Base-by-base conservation (phyloP, 92 coral and sea anemone species). In the Ricordea florida region DNA sequence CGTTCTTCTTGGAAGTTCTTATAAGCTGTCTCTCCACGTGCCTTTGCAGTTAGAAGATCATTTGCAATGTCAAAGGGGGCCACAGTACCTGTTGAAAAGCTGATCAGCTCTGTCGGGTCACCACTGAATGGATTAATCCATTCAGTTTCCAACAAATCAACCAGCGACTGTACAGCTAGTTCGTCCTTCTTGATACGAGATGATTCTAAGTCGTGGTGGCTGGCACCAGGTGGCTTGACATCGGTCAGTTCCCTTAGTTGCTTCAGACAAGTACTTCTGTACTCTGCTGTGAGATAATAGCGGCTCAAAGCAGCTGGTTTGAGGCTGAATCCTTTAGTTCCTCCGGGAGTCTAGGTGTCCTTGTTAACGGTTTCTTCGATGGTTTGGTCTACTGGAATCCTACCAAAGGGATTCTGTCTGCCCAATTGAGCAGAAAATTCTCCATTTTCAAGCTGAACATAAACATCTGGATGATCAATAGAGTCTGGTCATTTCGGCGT, bases 371-470 rank as follows among this genome's bases (percentile, higher is more conserved):
- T 70, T 38, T 55, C 78, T 53, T 70, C 62, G n/a, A n/a, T 69
- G 11, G 77, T 53, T 63, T 69, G 50, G 62, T 69, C 77, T n/a
- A 69, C 61, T 28, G 77, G 77, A 5, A 69, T 69, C 53, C 65
- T 51, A 33, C 61, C 37, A 33, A 69, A 69, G 61, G 77, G 77
- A 53, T 69, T 69, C 21, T 38, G 61, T 25, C 57, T 34, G 5
- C 64, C 62, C 27, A 52, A 8, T 50, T 69, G 76, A 44, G 36
- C 64, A 69, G 76, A 69, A 43, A 66, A 51, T 14, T 62, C 62
- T 52, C 65, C 76, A 51, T 48, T 45, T 13, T 20, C 6, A 51
- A 69, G 58, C 57, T 69, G 64, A 10, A 34, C 61, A 29, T 44
- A 44, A 29, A 14, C 28, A 33, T 69, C 77, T 23, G 65, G 77